A percentile compares a stretch with the other conserved stretches of the same genome.
phyloP scores from a whole-genome alignment of 2,888 invertebrate species.

The Nomada goodeniana region DNA sequence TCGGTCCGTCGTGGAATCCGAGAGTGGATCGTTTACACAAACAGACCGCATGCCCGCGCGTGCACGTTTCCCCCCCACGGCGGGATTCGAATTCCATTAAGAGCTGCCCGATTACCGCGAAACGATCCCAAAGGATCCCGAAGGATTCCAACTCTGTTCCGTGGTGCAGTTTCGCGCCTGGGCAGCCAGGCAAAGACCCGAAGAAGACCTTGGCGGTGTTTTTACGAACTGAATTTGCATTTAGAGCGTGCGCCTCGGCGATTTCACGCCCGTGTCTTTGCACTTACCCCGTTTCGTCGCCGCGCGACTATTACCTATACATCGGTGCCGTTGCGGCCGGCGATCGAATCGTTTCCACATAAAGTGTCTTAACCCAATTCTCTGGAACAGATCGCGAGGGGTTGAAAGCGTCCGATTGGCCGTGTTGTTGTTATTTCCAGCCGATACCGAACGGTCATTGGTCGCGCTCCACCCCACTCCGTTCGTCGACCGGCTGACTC shows the following conservation, averaged over 20 bases:
- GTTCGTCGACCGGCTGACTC: slow-evolving; percentile 78
- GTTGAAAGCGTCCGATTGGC: slow-evolving; percentile 71
- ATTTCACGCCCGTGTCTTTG: slow-evolving; percentile 24
- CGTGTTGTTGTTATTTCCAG: slow-evolving; percentile 55
- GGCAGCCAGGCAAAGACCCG: neutral
- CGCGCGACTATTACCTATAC: slow-evolving; percentile 21
- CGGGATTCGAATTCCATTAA: slow-evolving; percentile 12
- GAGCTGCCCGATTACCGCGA: neutral
- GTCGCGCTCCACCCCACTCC: slow-evolving; percentile 71
- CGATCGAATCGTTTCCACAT: slow-evolving; percentile 52
- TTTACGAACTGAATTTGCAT: slow-evolving; percentile 58
- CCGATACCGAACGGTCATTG: slow-evolving; percentile 66
- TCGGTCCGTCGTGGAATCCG: slow-evolving; percentile 3
- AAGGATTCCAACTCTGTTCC: neutral
- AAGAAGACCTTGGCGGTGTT: slow-evolving; percentile 55
- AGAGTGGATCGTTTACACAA: neutral
- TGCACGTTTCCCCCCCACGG: slow-evolving; percentile 1
- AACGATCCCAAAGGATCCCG: neutral
- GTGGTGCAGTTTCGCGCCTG: slow-evolving; percentile 9
- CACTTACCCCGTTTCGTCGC: slow-evolving; percentile 47
- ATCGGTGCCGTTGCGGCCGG: slow-evolving; percentile 4
- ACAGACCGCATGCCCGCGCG: neutral
- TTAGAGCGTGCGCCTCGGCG: slow-evolving; percentile 25
- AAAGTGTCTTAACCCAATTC: slow-evolving; percentile 70
- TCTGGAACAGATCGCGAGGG: slow-evolving; percentile 64